Conservation (phyloP, 92 coral and sea anemone genomes). For the Zoanthus gigantus region DNA sequence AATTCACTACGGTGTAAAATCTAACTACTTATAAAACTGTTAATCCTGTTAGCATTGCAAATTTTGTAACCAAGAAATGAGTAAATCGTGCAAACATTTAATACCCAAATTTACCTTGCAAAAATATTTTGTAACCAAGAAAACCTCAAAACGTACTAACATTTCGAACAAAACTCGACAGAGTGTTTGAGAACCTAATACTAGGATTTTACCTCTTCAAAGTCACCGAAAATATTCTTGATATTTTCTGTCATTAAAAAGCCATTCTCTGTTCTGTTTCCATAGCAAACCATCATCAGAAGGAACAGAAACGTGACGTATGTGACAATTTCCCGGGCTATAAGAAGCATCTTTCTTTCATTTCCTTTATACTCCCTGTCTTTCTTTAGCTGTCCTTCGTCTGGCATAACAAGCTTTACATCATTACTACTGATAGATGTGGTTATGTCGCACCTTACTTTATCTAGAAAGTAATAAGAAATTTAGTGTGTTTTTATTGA, state of each 20-base stretch:
- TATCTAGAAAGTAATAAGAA: not conserved
- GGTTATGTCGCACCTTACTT: not conserved
- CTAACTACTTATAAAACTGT: too few species aligned
- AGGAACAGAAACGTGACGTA: constrained; percentile 63
- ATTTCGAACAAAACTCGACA: not conserved
- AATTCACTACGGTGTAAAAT: too few species aligned
- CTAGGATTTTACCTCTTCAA: constrained; percentile 59
- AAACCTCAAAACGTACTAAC: too few species aligned
- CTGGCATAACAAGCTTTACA: constrained; percentile 23
- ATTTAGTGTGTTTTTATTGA: too few species aligned
- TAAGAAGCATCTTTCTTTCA: constrained; percentile 74
- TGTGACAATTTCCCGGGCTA: constrained; percentile 54
- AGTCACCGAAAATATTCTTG: constrained; percentile 61
- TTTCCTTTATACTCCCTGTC: constrained; percentile 68
- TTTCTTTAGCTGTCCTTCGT: constrained; percentile 45
- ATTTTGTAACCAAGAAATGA: too few species aligned
- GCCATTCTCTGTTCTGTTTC: constrained; percentile 79
- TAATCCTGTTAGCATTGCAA: too few species aligned
- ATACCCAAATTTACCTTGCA: too few species aligned
- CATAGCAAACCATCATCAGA: constrained; percentile 77
- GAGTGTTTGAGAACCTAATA: not conserved
- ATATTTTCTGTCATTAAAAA: constrained; percentile 71
- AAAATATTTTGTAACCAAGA: too few species aligned
- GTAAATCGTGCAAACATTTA: too few species aligned
- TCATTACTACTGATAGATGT: not conserved